These are phyloP conservation scores for Drosophila bocki DNA, from an alignment of 1,140 invertebrate species.

Conservation along the genomic window DNA sequence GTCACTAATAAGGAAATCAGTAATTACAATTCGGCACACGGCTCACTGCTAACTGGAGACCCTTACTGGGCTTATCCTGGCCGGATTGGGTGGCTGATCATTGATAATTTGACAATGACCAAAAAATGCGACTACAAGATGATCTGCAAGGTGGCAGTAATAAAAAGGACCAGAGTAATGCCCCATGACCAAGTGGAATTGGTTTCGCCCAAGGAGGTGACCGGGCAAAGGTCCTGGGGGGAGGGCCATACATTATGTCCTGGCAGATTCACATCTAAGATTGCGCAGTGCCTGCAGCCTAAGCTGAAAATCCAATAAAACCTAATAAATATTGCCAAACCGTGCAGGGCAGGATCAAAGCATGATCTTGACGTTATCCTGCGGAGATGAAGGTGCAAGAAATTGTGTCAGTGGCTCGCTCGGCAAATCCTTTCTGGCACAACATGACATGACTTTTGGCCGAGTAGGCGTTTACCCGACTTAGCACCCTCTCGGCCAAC, in stretches of 20 bases:
- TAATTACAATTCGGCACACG: slow-evolving; percentile 41
- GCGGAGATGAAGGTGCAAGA: slow-evolving; percentile 54
- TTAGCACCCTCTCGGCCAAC: slow-evolving; percentile 68
- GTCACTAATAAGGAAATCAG: slow-evolving; percentile 16
- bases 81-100: slow-evolving; percentile 42
- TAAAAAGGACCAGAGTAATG: slow-evolving; percentile 39
- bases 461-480: slow-evolving; percentile 81
- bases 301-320: slow-evolving; percentile 82
- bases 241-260: background rate
- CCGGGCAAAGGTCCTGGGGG: slow-evolving; percentile 17
- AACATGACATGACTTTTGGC: slow-evolving; percentile 81
- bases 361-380: slow-evolving; percentile 26
- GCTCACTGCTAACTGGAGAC: slow-evolving; percentile 16
- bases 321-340: slow-evolving; percentile 79
- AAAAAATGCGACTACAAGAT: slow-evolving; percentile 36
- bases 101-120: slow-evolving; percentile 36
- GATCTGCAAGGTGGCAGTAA: slow-evolving; percentile 31
- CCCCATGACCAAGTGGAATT: slow-evolving; percentile 69
- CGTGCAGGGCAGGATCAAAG: slow-evolving; percentile 51
- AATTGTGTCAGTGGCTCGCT: slow-evolving; percentile 64
- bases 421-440: slow-evolving; percentile 64
- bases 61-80: slow-evolving; percentile 10
- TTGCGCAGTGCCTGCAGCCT: slow-evolving; percentile 53
- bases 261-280: slow-evolving; percentile 60
- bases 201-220: slow-evolving; percentile 52